phyloP scores from a whole-genome alignment of 2,797 vertebrate genomes.

The Bryconaethiops microstoma region DNA sequence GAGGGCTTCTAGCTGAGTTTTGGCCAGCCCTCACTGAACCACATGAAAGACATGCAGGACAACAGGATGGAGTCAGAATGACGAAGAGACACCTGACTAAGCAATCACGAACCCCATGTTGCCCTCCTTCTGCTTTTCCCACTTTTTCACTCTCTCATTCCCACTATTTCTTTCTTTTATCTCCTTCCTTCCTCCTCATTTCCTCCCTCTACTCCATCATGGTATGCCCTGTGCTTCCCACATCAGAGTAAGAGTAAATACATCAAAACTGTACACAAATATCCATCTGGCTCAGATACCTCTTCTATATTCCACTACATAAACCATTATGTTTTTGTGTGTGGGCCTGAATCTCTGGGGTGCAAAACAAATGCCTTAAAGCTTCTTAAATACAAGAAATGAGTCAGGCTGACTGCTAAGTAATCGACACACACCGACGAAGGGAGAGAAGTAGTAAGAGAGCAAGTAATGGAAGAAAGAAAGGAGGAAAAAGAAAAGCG shows the following conservation, averaged over 20 bases:
- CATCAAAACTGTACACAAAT: slow-evolving; percentile 15
- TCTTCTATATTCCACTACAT: slow-evolving; percentile 42
- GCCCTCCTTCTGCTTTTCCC: not conserved
- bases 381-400: slow-evolving; percentile 32
- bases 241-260: slow-evolving; percentile 40
- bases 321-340: slow-evolving; percentile 33
- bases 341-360: slow-evolving; percentile 28
- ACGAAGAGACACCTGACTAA: slow-evolving; percentile 41
- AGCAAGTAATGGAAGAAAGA: not conserved
- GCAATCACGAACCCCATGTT: slow-evolving; percentile 18
- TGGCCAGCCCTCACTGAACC: slow-evolving; percentile 32
- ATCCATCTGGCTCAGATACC: slow-evolving; percentile 22
- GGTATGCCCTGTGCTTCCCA: slow-evolving; percentile 23
- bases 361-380: slow-evolving; percentile 31
- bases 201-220: not conserved
- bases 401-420: slow-evolving; percentile 21
- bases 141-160: not conserved
- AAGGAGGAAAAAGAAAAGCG: not conserved
- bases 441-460: slow-evolving; percentile 4
- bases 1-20: slow-evolving; percentile 10
- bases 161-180: not conserved
- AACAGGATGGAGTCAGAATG: slow-evolving; percentile 29
- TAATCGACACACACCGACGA: slow-evolving; percentile 28
- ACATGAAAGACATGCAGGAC: slow-evolving; percentile 46
- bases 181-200: not conserved